A percentile compares a stretch with the other conserved stretches of the same genome.
Conservation (phyloP, 2,113 vertebrate species). For the Melierax canorus region DNA sequence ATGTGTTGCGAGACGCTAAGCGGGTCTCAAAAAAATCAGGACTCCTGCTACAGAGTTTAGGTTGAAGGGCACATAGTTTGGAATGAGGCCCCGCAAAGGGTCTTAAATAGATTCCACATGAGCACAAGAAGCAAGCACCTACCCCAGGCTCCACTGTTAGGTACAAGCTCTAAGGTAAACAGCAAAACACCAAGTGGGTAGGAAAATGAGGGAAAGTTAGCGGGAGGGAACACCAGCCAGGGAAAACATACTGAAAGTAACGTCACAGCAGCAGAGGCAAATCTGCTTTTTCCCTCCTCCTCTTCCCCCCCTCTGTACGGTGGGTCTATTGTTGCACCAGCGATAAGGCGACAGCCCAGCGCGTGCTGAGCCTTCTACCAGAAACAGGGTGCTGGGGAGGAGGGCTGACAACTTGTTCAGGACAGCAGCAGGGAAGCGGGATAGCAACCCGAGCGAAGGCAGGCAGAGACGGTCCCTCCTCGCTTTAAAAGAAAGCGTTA, state of each 20-base stretch:
- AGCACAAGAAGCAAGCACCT: not conserved
- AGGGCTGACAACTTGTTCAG: not conserved
- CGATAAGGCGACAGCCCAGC: not conserved
- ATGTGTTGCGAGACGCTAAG: not conserved
- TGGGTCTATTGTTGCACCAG: not conserved
- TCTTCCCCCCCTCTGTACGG: not conserved
- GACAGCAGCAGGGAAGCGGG: not conserved
- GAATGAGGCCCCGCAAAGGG: conserved; percentile 55
- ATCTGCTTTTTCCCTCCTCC: not conserved
- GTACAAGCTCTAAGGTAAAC: not conserved
- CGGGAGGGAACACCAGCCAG: not conserved
- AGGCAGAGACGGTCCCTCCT: not conserved
- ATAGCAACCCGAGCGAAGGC: not conserved
- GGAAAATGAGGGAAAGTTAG: not conserved
- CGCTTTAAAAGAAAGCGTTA: fast-evolving
- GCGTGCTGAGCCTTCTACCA: not conserved
- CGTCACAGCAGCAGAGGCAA: not conserved
- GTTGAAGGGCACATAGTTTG: conserved; percentile 54
- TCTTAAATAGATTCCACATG: conserved; percentile 56
- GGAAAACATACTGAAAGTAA: not conserved
- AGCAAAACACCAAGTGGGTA: not conserved
- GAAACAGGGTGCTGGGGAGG: not conserved
- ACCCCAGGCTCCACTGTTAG: not conserved
- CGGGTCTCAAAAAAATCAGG: not conserved
- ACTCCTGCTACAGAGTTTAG: conserved; percentile 12